Conservation (phyloP, 2,113 vertebrate genomes). For the Etia nguti region DNA sequence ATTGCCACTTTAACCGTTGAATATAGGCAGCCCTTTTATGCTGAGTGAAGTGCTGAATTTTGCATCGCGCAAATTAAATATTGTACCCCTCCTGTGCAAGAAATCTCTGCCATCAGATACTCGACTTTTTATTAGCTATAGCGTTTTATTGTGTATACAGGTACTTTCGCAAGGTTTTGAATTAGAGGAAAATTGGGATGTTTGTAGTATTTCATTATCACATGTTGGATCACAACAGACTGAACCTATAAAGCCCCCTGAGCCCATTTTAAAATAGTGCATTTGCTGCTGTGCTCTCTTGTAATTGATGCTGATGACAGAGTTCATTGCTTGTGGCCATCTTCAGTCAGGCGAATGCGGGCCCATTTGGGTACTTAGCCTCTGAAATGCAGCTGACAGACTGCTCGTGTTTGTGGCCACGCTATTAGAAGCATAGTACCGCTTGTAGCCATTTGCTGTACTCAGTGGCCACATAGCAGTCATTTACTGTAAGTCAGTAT, state of each 20-base stretch:
- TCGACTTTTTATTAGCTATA: background rate
- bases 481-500: background rate
- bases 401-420: background rate
- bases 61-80: background rate
- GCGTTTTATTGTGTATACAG: background rate
- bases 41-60: background rate
- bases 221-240: background rate
- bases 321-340: slow-evolving; percentile 8
- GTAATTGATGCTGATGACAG: background rate
- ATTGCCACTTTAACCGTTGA: background rate
- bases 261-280: background rate
- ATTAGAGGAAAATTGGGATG: background rate
- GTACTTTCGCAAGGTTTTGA: background rate
- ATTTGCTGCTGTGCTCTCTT: background rate
- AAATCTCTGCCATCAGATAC: background rate
- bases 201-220: background rate
- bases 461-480: background rate
- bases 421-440: background rate
- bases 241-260: background rate
- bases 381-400: slow-evolving; percentile 24
- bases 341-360: background rate
- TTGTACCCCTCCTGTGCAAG: background rate
- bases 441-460: background rate
- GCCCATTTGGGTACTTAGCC: slow-evolving; percentile 6
- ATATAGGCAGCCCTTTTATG: background rate